Percentiles rank a stretch among this genome's conserved stretches.
These are phyloP conservation scores for Cebidichthys violaceus DNA, from an alignment of 2,113 vertebrate genomes.

Conservation along the genomic window DNA sequence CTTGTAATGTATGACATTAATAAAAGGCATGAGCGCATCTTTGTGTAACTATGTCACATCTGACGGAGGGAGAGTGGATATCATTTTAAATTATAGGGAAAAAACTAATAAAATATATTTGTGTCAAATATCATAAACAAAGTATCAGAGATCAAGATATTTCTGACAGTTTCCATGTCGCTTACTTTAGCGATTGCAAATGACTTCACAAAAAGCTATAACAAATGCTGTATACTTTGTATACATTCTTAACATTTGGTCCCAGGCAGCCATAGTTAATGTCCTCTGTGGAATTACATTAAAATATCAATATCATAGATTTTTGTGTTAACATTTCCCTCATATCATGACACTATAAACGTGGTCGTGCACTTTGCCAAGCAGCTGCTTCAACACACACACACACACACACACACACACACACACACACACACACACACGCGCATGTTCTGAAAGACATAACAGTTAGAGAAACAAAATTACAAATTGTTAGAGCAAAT, in stretches of 20 bases:
- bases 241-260: neutral
- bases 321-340: neutral
- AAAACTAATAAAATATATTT: neutral
- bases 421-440: no score
- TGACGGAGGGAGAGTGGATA: neutral
- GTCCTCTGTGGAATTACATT: neutral
- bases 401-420: no score
- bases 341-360: neutral
- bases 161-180: neutral
- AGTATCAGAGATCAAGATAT: neutral
- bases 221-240: neutral
- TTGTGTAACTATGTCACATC: neutral
- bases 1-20: constrained; percentile 17
- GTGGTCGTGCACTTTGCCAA: neutral
- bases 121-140: neutral
- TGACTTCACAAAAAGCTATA: neutral
- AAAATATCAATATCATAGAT: neutral
- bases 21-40: constrained; percentile 25
- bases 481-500: neutral
- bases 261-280: neutral
- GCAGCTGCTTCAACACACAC: neutral
- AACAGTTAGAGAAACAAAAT: no score
- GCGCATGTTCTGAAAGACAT: neutral
- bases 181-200: neutral
- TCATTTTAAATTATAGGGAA: neutral